Evolutionary conservation across 2,113 vertebrate genomes (phyloP).

Genomic region (Chinchilla lanigera): DNA sequence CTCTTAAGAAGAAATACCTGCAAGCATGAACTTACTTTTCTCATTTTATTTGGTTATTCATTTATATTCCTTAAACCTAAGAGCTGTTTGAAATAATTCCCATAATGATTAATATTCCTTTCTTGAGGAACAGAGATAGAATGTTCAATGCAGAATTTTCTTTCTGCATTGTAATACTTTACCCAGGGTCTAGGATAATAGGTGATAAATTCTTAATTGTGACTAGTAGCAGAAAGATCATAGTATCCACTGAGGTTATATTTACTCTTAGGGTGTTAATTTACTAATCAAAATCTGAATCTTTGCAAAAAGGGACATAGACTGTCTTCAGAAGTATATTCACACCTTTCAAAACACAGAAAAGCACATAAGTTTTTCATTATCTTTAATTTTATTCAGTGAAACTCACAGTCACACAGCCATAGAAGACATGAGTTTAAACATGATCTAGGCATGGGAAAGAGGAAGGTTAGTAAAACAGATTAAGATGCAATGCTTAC

Average conservation of each 20-base stretch:
- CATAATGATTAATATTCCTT: not conserved
- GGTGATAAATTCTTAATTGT: not conserved
- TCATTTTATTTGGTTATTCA: not conserved
- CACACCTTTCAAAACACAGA: not conserved
- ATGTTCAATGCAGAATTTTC: not conserved
- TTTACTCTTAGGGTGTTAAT: not conserved
- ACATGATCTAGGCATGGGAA: not conserved
- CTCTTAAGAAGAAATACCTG: not conserved
- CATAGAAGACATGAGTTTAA: not conserved
- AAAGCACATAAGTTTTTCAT: not conserved
- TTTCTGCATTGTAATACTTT: not conserved
- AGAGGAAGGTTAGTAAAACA: not conserved
- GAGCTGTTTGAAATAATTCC: not conserved
- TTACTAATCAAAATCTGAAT: not conserved
- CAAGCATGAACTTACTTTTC: not conserved
- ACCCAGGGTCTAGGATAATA: not conserved
- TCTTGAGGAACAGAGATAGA: not conserved
- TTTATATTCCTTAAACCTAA: not conserved
- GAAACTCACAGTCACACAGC: not conserved
- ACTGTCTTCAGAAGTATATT: constrained; percentile 4
- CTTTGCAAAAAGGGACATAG: not conserved
- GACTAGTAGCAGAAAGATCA: not conserved
- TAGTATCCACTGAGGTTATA: not conserved
- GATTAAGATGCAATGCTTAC: not conserved
- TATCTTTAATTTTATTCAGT: constrained; percentile 29